Evolutionary conservation across 2,888 invertebrate species (phyloP), one percentile per base, ranked within the genome.

Genomic region (Seira musarum): DNA sequence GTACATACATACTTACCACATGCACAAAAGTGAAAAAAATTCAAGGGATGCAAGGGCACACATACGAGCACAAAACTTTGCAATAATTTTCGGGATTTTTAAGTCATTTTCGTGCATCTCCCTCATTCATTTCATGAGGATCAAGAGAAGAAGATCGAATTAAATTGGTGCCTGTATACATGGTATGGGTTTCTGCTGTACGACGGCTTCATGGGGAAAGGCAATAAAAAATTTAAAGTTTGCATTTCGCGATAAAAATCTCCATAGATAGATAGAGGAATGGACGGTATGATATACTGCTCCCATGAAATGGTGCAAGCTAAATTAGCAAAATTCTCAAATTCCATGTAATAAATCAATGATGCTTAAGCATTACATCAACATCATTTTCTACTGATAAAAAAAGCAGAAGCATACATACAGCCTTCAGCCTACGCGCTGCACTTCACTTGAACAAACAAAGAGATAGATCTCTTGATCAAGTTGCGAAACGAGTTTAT

Each of bases 401-500:
- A 60, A n/a, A 21, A 22, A 22, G 60, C 60, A 15, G 49, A 49
- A n/a, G 60, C 53, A 53, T n/a, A n/a, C 40, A 40, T 8, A 6
- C 53, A 53, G 17, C 53, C n/a, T n/a, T 8, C 15, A 60, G 60
- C 22, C 60, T 21, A 60, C 22, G 60, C 22, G 60, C 21, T 21
- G 22, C 22, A 60, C 60, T 60, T 60, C 60, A 60, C 21, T 22
- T 60, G 22, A 60, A 22, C 60, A 60, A 60, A 60, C 60, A 60
- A 57, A 40, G 30, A 30, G 30, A 30, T 21, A 8, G 49, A 49
- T 60, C 60, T 60, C 60, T 22, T 60, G 60, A 60, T 60, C 60
- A 60, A 60, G 60, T 60, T 60, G 60, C 60, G 22, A 60, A 60
- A 60, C 60, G 60, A 60, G 60, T 60, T 60, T 60, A 60, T 60